Base-by-base conservation (phyloP, 2,888 invertebrate genomes). In the Epicampocera succincta region DNA sequence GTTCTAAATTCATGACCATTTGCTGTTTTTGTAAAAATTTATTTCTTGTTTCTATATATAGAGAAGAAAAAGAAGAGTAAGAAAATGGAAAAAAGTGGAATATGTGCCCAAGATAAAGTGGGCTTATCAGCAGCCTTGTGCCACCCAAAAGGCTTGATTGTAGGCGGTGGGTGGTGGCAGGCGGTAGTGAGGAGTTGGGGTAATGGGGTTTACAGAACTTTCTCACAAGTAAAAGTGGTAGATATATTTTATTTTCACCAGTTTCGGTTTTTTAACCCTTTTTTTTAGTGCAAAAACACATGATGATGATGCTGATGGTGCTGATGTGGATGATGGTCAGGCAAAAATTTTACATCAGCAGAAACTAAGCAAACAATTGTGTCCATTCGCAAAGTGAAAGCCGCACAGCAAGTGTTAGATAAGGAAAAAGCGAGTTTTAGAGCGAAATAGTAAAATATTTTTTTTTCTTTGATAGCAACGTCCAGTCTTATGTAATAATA, bases 291-390 rank as follows among this genome's bases (percentile, higher is more conserved):
- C 66, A 52, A 52, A 74, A 65, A 44, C 21, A 25, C 11, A 46
- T 63, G 44, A 69, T 71, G 25, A 71, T 21, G 25, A 25, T 25
- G 25, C 2, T 25, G 25, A 25, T 2, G 25, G 8, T 8, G 33
- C 3, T 8, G 84, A 88, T 86, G 85, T 86, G 86, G 87, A 87
- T 82, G 56, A 82, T 66, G 71, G 65, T 76, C 76, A 83, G 66
- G 74, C 63, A 76, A 44, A 42, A 46, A 60, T n/a, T 38, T 17
- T 17, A 21, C 8, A 54, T 19, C 73, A 61, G 17, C n/a, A 65
- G 52, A 66, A 42, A 42, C 66, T 52, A 25, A 40, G 42, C 17
- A 12, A 42, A 50, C 80, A 72, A 73, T 73, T 74, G 81, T 74
- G 74, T 29, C 77, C 81, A 77, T 68, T 46, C 21, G 15, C 63